These are phyloP conservation scores for Anastrepha obliqua DNA, from an alignment of 1,140 invertebrate species.

Conservation along the genomic window DNA sequence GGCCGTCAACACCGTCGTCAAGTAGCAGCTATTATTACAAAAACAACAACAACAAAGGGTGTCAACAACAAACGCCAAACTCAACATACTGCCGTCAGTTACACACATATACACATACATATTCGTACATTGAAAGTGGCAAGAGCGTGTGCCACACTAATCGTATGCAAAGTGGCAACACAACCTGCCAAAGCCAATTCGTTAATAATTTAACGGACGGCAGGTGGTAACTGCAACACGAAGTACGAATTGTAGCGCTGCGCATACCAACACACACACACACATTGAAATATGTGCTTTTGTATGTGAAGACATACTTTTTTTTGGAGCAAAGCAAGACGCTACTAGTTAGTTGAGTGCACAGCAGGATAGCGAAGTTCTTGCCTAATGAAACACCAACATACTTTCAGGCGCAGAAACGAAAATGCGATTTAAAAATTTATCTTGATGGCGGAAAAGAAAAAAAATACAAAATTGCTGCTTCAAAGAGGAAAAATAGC, in stretches of 20 bases:
- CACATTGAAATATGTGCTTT: background rate
- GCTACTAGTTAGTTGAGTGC: background rate
- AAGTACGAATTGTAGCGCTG: background rate
- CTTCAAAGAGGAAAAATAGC: too few relatives aligned
- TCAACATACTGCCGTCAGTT: background rate
- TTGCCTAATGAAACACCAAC: background rate
- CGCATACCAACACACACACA: background rate
- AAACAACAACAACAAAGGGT: background rate
- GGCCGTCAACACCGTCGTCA: slow-evolving; percentile 6
- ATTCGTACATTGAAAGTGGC: background rate
- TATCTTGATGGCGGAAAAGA: background rate
- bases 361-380: background rate
- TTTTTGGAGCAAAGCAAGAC: background rate
- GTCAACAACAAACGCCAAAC: background rate
- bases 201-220: slow-evolving; percentile 45
- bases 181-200: slow-evolving; percentile 50
- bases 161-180: slow-evolving; percentile 50
- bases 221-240: slow-evolving; percentile 29
- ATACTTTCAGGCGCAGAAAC: slow-evolving; percentile 3
- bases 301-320: background rate
- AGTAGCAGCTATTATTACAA: background rate
- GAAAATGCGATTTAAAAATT: background rate
- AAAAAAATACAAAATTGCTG: background rate
- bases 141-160: slow-evolving; percentile 37
- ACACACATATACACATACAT: background rate